A percentile compares a stretch with the other conserved stretches of the same genome.
These are phyloP conservation scores for Andrena cerasifolii DNA, from an alignment of 1,140 invertebrate genomes.

Conservation along the genomic window DNA sequence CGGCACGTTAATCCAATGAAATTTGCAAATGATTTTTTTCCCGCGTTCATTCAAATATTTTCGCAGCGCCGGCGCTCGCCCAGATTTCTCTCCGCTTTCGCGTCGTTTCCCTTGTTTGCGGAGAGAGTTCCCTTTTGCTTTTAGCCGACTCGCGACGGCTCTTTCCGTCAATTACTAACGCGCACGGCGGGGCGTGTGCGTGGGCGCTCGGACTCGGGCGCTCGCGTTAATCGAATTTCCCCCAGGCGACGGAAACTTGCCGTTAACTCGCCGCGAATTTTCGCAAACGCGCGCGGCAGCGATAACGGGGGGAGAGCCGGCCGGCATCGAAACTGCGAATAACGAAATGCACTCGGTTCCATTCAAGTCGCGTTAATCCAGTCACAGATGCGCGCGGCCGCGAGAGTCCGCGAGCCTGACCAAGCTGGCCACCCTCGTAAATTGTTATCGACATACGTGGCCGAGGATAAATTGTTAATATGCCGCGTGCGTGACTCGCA, in stretches of 20 bases:
- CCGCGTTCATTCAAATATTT: conserved; percentile 3
- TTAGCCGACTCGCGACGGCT: conserved; percentile 30
- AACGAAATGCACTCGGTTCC: conserved; percentile 12
- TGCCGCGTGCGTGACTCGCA: conserved; percentile 50
- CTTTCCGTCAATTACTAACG: conserved; percentile 32
- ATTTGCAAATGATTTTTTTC: conserved; percentile 22
- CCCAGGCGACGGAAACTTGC: conserved; percentile 12
- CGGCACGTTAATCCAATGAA: conserved; percentile 8
- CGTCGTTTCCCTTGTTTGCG: conserved; percentile 29
- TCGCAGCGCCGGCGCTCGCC: neutral
- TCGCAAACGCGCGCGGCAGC: neutral
- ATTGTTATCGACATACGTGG: conserved; percentile 60
- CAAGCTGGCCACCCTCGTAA: conserved; percentile 33
- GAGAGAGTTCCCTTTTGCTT: conserved; percentile 33
- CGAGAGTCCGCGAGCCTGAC: neutral
- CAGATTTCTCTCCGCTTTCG: neutral
- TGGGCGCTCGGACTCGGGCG: too few relatives aligned
- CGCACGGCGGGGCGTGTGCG: neutral
- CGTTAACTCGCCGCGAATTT: conserved; percentile 30
- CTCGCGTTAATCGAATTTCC: conserved; percentile 36
- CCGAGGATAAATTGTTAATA: conserved; percentile 63
- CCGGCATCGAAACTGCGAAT: conserved; percentile 9
- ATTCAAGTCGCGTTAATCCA: conserved; percentile 20
- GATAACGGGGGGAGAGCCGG: neutral
- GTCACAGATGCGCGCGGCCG: too few relatives aligned